Conservation (phyloP, 2,797 vertebrate genomes). For the Cyprinella venusta region DNA sequence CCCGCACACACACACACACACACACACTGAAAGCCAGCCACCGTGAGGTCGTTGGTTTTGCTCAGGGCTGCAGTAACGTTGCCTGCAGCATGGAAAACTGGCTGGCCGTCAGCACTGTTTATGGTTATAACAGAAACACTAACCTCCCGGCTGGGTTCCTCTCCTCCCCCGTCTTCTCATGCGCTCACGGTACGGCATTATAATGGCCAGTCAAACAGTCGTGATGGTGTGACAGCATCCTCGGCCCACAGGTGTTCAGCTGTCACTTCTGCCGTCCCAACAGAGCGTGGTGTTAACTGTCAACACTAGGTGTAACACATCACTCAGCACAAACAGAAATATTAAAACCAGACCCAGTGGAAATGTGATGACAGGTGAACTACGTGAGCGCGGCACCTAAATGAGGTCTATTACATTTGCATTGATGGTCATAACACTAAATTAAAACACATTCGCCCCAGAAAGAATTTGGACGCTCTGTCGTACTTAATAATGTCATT, state of each 20-base stretch:
- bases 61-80: conserved; percentile 50
- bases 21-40: background rate
- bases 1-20: background rate
- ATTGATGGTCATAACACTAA: conserved; percentile 16
- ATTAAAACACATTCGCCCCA: background rate
- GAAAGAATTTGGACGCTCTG: background rate
- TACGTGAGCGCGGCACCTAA: background rate
- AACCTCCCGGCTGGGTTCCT: conserved; percentile 19
- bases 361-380: conserved; percentile 30
- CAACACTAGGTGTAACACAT: conserved; percentile 41
- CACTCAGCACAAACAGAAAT: conserved; percentile 33
- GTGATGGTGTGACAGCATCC: conserved; percentile 34
- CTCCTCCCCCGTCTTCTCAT: conserved; percentile 27
- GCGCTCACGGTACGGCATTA: background rate
- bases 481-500: background rate
- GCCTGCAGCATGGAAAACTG: conserved; percentile 71
- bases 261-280: conserved; percentile 31
- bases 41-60: conserved; percentile 33
- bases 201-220: conserved; percentile 39
- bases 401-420: conserved; percentile 27
- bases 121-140: conserved; percentile 65
- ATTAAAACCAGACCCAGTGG: background rate
- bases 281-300: conserved; percentile 44
- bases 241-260: conserved; percentile 40
- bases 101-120: conserved; percentile 73